Base-by-base conservation (phyloP, 2,888 invertebrate genomes). In the Melipona bicolor region DNA sequence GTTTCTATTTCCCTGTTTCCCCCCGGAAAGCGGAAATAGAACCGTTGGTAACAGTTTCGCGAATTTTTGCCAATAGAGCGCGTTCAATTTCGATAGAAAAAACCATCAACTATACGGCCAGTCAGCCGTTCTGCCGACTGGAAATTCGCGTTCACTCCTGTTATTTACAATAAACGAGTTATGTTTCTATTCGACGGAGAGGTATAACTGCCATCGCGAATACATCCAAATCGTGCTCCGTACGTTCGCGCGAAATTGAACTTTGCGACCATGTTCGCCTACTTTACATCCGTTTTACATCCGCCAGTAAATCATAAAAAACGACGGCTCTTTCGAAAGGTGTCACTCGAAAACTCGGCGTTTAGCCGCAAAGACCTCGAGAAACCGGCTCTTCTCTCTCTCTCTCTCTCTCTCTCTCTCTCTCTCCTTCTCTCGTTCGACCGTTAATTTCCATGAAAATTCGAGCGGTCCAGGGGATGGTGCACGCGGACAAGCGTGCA, bases 401-500 rank as follows among this genome's bases (percentile, higher is more conserved):
- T 9, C 24, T 24, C 24, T 24, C 24, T 6, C 0, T 36, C 36
- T 36, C 36, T 36, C 36, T 9, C 24, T 24, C 24, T 24, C 24
- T 24, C 24, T 27, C 27, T 24, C 24, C 24, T 24, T 24, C 24
- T 27, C 27, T 27, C 49, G 77, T 77, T 67, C 49, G 21, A 50
- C 9, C 24, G 65, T 81, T 70, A 50, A 73, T 81, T 74, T 69
- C 6, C 49, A 59, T n/a, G 81, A 81, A 81, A 69, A 81, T 81
- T 62, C 52, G 27, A 61, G 52, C 79, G 17, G 62, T 9, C 13
- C 21, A 54, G 24, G 24, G 52, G 43, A 54, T n/a, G 62, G 17
- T 43, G 0, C 32, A 43, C 24, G 52, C 71, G 21, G n/a, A 52
- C 78, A 61, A 50, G 27, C 61, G n/a, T 65, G 36, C 69, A 50